Percentiles rank a stretch among this genome's conserved stretches.
Evolutionary conservation across 2,113 vertebrate genomes (phyloP).

Genomic region (Barbus barbus): DNA sequence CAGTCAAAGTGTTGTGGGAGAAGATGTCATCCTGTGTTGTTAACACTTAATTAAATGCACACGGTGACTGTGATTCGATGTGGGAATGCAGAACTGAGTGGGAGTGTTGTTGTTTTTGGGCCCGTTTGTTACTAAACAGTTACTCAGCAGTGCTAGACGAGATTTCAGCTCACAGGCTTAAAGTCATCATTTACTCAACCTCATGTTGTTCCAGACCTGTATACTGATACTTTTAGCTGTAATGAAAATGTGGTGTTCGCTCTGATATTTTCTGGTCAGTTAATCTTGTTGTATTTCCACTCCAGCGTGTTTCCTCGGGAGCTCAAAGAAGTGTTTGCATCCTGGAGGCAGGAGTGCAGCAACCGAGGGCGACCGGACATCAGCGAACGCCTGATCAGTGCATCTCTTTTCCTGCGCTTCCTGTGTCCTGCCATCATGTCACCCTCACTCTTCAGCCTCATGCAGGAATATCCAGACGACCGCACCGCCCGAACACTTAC

Average conservation of each 20-base stretch:
- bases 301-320: slow-evolving; percentile 93
- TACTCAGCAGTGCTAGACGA: slow-evolving; percentile 1
- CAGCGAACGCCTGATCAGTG: slow-evolving; percentile 95
- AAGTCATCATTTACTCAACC: background rate
- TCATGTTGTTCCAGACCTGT: background rate
- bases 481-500: slow-evolving; percentile 93
- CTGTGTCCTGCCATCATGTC: slow-evolving; percentile 98
- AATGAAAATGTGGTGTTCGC: too few relatives aligned
- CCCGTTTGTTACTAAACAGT: slow-evolving; percentile 13
- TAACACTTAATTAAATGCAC: slow-evolving; percentile 26
- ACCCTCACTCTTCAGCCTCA: slow-evolving; percentile 91
- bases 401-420: slow-evolving; percentile 97
- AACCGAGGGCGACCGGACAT: slow-evolving; percentile 91
- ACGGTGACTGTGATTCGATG: background rate
- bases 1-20: slow-evolving; percentile 15
- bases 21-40: background rate
- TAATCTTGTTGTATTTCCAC: background rate
- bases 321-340: slow-evolving; percentile 96
- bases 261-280: background rate
- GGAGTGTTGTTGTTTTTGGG: background rate
- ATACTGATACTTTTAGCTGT: background rate
- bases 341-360: slow-evolving; percentile 93
- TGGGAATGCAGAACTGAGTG: background rate
- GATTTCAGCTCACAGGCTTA: background rate
- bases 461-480: slow-evolving; percentile 94